phyloP scores from a whole-genome alignment of 2,797 vertebrate species.

The Centropyge bicolor region DNA sequence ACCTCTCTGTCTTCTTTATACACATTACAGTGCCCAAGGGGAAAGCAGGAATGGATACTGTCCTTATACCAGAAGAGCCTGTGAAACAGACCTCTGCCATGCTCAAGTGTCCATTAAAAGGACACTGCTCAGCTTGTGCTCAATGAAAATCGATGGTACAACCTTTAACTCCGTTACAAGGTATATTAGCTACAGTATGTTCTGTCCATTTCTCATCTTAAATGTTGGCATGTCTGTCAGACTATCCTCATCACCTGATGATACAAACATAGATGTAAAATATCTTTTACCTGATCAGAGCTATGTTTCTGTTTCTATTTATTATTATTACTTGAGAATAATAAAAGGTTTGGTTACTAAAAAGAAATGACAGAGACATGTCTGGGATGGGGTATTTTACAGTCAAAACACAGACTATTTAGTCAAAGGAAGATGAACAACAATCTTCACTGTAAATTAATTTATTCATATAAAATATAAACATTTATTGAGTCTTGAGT shows the following conservation, averaged over 20 bases:
- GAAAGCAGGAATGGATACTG: conserved; percentile 12
- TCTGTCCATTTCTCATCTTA: conserved; percentile 9
- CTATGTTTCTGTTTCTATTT: not conserved
- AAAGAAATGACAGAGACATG: not conserved
- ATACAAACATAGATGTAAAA: not conserved
- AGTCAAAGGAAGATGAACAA: not conserved
- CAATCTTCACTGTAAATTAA: not conserved
- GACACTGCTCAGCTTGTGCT: conserved; percentile 20
- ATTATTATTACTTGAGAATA: not conserved
- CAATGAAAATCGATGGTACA: conserved; percentile 30
- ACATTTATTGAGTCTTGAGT: too few species aligned
- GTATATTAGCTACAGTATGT: not conserved
- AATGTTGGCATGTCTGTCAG: not conserved
- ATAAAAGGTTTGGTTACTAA: not conserved
- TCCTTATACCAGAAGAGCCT: conserved; percentile 7
- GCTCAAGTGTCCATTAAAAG: conserved; percentile 44
- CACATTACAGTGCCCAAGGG: conserved; percentile 9
- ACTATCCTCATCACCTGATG: not conserved
- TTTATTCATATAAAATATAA: not conserved
- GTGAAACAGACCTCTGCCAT: conserved; percentile 21
- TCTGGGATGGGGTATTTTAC: not conserved
- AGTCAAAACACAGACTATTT: not conserved
- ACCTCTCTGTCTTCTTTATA: conserved; percentile 16
- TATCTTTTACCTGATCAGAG: not conserved
- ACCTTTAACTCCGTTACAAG: conserved; percentile 16